A percentile compares a stretch with the other conserved stretches of the same genome.
These are phyloP conservation scores for Nomada fabriciana DNA, from an alignment of 2,888 invertebrate genomes.

Conservation along the genomic window DNA sequence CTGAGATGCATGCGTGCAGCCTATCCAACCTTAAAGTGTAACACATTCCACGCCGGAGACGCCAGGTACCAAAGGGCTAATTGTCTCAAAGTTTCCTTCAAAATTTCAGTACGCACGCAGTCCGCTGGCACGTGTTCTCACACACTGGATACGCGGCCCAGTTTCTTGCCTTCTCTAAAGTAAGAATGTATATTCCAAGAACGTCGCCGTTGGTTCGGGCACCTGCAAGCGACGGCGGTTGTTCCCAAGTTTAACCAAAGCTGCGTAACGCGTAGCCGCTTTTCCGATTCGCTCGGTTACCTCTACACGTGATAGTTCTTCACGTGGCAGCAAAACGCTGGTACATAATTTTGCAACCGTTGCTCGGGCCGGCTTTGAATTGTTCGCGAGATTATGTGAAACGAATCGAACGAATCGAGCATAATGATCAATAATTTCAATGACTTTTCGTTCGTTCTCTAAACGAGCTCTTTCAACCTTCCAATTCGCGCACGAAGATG, in stretches of 20 bases:
- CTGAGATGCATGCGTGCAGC: too few species aligned
- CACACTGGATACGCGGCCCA: conserved; percentile 6
- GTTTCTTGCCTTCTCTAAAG: conserved; percentile 40
- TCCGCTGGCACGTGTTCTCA: neutral
- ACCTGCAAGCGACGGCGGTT: conserved; percentile 79
- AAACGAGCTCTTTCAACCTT: neutral
- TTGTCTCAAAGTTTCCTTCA: neutral
- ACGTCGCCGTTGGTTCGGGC: conserved; percentile 57
- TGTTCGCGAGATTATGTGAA: neutral
- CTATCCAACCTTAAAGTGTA: too few species aligned
- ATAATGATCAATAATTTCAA: too few species aligned
- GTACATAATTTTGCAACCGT: conserved; percentile 35
- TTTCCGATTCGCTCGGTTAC: conserved; percentile 54
- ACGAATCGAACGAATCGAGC: neutral
- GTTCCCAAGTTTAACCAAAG: conserved; percentile 73
- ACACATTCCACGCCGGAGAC: too few species aligned
- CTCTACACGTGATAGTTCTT: conserved; percentile 24
- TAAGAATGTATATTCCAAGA: conserved; percentile 57
- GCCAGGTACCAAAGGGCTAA: too few species aligned
- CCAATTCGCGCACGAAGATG: neutral
- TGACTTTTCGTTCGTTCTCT: too few species aligned
- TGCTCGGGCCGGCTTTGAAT: too few species aligned
- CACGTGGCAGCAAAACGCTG: conserved; percentile 4
- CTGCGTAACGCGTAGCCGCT: conserved; percentile 37
- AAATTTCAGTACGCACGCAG: neutral